Evolutionary conservation across 2,113 vertebrate species (phyloP).

Genomic region (Ornithorhynchus anatinus): DNA sequence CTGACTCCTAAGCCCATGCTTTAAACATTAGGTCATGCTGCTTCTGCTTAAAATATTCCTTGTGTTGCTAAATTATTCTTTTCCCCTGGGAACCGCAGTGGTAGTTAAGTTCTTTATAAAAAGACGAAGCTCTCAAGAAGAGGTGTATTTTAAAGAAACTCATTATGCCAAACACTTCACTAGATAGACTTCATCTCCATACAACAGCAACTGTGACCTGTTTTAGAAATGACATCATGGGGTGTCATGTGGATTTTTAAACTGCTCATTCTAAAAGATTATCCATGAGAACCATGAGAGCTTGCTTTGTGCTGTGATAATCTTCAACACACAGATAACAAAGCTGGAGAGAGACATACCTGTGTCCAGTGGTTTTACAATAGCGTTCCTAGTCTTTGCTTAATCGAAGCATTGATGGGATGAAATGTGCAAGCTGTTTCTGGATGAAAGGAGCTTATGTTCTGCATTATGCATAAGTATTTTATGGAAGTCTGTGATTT

Average conservation of each 20-base stretch:
- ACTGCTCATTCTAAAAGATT: slow-evolving; percentile 4
- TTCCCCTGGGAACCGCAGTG: not conserved
- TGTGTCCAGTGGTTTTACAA: not conserved
- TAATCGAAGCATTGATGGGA: not conserved
- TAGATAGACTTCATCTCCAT: slow-evolving; percentile 28
- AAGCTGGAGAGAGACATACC: not conserved
- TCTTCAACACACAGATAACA: slow-evolving; percentile 18
- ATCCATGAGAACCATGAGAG: slow-evolving; percentile 31
- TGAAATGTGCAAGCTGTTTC: not conserved
- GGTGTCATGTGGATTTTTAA: slow-evolving; percentile 46
- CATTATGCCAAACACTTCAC: not conserved
- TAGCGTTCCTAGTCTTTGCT: not conserved
- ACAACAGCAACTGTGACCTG: slow-evolving; percentile 37
- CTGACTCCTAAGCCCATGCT: too few species aligned
- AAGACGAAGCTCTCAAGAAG: slow-evolving; percentile 13
- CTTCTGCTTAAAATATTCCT: too few species aligned
- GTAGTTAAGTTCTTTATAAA: slow-evolving; percentile 21
- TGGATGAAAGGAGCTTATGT: not conserved
- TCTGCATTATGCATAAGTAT: slow-evolving; percentile 1
- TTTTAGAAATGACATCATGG: slow-evolving; percentile 47
- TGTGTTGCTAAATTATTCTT: slow-evolving; percentile 22
- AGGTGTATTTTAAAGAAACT: slow-evolving; percentile 30
- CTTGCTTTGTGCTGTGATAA: slow-evolving; percentile 32
- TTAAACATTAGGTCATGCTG: too few species aligned
- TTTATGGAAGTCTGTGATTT: not conserved